Base-by-base conservation (phyloP, 2,113 vertebrate species). In the Sturnira hondurensis region DNA sequence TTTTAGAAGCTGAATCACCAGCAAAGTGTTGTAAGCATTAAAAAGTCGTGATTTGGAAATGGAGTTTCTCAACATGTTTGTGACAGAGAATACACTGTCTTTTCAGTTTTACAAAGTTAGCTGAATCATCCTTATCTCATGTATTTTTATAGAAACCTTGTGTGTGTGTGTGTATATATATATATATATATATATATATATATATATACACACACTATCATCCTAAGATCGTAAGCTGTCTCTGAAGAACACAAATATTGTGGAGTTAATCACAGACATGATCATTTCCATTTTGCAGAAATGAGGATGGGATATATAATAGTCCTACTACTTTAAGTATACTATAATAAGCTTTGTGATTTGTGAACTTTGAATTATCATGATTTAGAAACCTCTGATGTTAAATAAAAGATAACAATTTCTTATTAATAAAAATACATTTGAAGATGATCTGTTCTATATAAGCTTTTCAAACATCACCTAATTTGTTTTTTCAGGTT, bases 321-420 rank as follows among this genome's bases (percentile, higher is more conserved):
- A 76, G 38, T 70, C 1, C 16, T 73, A 22, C 22, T 92, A 50
- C 43, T 74, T 78, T 78, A 81, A 86, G 54, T 26, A 45, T 7
- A 15, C 5, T 93, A 7, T 14, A 36, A 31, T n/a, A 71, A 73
- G 17, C 45, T 67, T 68, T 22, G 31, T 93, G 31, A 70, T 84
- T 91, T 92, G n/a, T 85, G 19, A 89, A 33, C 45, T 94, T 73
- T 82, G 10, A 87, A 58, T 92, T 68, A 36, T 2, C 36, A 78
- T 41, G 5, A 65, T 33, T 97, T 58, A 83, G 82, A 47, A 84
- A 45, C 20, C 2, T 92, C n/a, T 77, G 28, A 56, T 82, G 3
- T 81, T 36, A 86, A 77, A 65, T 65, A 86, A 93, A 54, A 43
- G 20, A 3, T 20, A 81, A 71, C 24, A n/a, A 2, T 41, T 95